Evolutionary conservation across 2,888 invertebrate genomes (phyloP).

Genomic region (Chydorus sphaericus): DNA sequence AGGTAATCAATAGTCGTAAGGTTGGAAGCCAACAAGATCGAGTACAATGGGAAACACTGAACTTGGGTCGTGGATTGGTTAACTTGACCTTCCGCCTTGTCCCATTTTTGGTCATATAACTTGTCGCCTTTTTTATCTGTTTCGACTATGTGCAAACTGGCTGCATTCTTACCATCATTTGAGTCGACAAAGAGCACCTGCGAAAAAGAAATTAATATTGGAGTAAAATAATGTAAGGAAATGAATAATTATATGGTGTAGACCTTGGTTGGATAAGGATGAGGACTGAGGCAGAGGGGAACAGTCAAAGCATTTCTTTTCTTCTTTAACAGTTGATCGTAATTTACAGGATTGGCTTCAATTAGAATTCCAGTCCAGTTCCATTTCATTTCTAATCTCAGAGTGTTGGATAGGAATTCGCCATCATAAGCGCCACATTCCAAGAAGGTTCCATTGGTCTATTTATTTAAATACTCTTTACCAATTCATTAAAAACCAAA

Average conservation of each 20-base stretch:
- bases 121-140: too few species aligned
- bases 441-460: constrained; percentile 40
- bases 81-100: too few species aligned
- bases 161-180: too few species aligned
- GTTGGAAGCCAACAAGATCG: constrained; percentile 34
- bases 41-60: constrained; percentile 37
- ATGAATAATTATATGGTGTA: too few species aligned
- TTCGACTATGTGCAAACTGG: too few species aligned
- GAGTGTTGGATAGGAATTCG: constrained; percentile 38
- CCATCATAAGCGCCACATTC: constrained; percentile 41
- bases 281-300: constrained; percentile 33
- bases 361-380: constrained; percentile 37
- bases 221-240: too few species aligned
- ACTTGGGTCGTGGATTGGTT: too few species aligned
- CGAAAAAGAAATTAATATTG: too few species aligned
- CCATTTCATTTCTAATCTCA: constrained; percentile 33
- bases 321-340: constrained; percentile 30
- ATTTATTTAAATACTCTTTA: too few species aligned
- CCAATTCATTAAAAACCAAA: too few species aligned
- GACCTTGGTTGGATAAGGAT: constrained; percentile 28
- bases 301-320: constrained; percentile 33
- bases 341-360: constrained; percentile 37
- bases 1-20: constrained; percentile 36
- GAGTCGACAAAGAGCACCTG: too few species aligned
- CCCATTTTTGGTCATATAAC: too few species aligned